Evolutionary conservation across 1,140 invertebrate species (phyloP).

Genomic region (Halyomorpha halys): DNA sequence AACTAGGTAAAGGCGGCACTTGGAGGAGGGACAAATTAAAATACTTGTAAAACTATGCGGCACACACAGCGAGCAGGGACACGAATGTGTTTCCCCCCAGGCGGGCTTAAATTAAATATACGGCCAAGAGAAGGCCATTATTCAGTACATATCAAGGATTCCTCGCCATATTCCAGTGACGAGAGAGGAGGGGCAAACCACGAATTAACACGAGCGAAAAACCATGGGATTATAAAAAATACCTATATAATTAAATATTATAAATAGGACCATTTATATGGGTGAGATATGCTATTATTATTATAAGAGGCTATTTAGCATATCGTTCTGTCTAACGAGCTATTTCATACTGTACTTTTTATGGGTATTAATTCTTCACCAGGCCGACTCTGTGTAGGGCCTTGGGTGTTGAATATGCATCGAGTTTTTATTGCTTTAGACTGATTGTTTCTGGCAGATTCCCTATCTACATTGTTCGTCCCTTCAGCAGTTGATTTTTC

Average conservation of each 20-base stretch:
- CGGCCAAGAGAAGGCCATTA: neutral
- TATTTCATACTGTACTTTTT: conserved; percentile 11
- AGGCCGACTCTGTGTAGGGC: neutral
- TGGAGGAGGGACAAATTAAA: conserved; percentile 6
- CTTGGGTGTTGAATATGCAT: neutral
- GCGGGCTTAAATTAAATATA: conserved; percentile 7
- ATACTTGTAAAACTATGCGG: conserved; percentile 18
- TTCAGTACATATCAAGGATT: conserved; percentile 11
- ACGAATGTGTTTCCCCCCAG: conserved; percentile 1
- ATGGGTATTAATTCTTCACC: conserved; percentile 12
- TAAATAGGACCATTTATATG: conserved; percentile 4
- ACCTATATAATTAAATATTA: neutral
- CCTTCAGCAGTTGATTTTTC: conserved; percentile 16
- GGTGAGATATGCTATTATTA: conserved; percentile 1
- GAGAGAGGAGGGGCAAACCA: too few species aligned
- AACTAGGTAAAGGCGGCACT: neutral
- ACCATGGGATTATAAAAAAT: too few species aligned
- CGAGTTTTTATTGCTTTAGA: conserved; percentile 13
- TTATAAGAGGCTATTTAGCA: conserved; percentile 1
- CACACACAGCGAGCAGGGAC: neutral
- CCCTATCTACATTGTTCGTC: conserved; percentile 6
- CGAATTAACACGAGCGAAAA: too few species aligned
- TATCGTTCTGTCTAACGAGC: conserved; percentile 12
- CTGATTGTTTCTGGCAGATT: conserved; percentile 3
- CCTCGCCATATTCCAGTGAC: neutral